Conservation (phyloP, 2,113 vertebrate species). For the Lichenostomus cassidix region DNA sequence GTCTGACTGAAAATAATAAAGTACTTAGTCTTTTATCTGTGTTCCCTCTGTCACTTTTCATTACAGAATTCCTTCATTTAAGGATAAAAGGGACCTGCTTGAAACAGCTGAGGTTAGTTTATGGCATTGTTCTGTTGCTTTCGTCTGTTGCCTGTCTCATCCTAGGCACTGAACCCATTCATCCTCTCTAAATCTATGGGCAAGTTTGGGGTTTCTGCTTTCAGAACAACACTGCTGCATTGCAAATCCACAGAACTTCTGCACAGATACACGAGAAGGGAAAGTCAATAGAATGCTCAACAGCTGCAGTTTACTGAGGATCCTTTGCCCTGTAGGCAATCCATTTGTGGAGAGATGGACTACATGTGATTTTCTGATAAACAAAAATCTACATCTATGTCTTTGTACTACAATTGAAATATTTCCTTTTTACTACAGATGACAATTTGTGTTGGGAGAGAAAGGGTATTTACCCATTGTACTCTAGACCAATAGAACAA, state of each 20-base stretch:
- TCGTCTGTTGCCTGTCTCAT: neutral
- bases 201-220: neutral
- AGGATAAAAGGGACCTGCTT: neutral
- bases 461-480: neutral
- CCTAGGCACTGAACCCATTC: neutral
- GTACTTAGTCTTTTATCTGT: neutral
- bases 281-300: neutral
- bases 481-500: neutral
- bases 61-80: neutral
- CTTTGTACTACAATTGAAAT: neutral
- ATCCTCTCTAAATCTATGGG: neutral
- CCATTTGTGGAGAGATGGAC: neutral
- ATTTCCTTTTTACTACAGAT: neutral
- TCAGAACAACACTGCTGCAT: neutral
- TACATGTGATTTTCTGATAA: neutral
- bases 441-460: neutral
- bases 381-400: neutral
- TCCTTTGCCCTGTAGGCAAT: neutral
- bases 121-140: neutral
- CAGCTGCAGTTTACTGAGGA: neutral
- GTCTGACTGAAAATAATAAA: neutral
- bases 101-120: neutral
- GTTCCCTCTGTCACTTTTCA: neutral
- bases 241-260: neutral
- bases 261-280: neutral